Evolutionary conservation across 2,797 vertebrate species (phyloP).

Genomic region (Ispidina lecontei): DNA sequence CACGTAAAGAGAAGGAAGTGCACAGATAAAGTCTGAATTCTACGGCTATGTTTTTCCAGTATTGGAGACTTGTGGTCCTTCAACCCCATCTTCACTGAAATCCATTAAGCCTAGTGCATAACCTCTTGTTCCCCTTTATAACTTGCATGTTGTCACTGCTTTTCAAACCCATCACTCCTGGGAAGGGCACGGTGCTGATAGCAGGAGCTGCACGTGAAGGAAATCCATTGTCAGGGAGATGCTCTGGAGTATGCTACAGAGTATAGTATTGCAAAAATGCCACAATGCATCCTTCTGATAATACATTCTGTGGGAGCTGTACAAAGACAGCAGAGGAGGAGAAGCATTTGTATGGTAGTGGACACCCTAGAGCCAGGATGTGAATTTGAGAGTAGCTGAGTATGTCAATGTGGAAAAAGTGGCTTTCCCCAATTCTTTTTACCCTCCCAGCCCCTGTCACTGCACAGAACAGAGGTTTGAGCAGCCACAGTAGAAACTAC

Average conservation of each 20-base stretch:
- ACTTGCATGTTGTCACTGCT: neutral
- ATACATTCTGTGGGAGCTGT: slow-evolving; percentile 27
- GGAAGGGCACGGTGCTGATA: neutral
- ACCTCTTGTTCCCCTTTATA: neutral
- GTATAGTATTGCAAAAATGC: neutral
- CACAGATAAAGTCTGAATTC: neutral
- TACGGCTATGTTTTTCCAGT: neutral
- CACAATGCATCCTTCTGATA: slow-evolving; percentile 33
- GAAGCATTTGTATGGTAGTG: slow-evolving; percentile 26
- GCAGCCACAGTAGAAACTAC: neutral
- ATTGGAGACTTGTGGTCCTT: neutral
- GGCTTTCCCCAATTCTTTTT: neutral
- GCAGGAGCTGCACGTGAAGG: neutral
- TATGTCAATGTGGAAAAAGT: neutral
- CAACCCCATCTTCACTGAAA: neutral
- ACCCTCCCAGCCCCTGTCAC: neutral
- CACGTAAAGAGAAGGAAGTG: neutral
- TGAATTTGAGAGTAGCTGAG: neutral
- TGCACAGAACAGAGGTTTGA: neutral
- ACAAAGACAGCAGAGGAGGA: neutral
- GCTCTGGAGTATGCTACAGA: neutral
- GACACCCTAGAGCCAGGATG: neutral
- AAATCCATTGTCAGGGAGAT: slow-evolving; percentile 30
- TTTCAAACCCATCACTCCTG: slow-evolving; percentile 26
- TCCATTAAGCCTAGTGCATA: neutral